A percentile compares a stretch with the other conserved stretches of the same genome.
These are phyloP conservation scores for Heliconius himera DNA, from an alignment of 1,140 invertebrate genomes.

Conservation along the genomic window DNA sequence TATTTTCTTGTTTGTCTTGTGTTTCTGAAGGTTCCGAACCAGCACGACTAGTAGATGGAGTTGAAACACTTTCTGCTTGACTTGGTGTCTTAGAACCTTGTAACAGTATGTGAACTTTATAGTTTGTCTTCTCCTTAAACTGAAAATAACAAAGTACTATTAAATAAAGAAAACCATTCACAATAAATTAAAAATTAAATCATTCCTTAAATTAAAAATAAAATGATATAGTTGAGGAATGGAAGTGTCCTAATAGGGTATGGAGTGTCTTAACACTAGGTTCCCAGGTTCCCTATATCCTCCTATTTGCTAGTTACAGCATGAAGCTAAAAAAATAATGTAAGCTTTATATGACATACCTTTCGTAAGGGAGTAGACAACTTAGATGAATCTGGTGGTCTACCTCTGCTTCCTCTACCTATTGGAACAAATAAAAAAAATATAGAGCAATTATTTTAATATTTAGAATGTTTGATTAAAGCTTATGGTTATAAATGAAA, in stretches of 20 bases:
- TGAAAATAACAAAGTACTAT: conserved; percentile 54
- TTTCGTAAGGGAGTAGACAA: conserved; percentile 56
- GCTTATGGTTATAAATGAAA: no score
- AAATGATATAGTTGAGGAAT: not conserved
- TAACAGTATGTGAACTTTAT: conserved; percentile 84
- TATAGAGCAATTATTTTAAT: not conserved
- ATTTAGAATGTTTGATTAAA: not conserved
- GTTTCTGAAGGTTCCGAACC: conserved; percentile 51
- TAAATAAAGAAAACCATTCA: conserved; percentile 21
- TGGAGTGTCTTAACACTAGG: no score
- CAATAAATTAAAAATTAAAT: conserved; percentile 26
- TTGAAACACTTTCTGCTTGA: conserved; percentile 49
- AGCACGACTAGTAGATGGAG: conserved; percentile 59
- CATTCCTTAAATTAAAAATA: not conserved
- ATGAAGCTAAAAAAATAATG: no score
- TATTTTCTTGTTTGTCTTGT: conserved; percentile 33
- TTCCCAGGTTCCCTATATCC: not conserved
- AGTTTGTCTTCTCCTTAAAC: conserved; percentile 82
- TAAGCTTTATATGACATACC: conserved; percentile 39
- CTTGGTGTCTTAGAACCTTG: conserved; percentile 71
- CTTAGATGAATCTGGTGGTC: conserved; percentile 45
- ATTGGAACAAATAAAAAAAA: not conserved
- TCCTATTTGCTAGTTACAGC: no score
- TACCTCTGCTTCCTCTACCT: conserved; percentile 46
- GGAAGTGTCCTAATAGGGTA: no score